These are phyloP conservation scores for Raphicerus campestris DNA, from an alignment of 2,113 vertebrate genomes.

Conservation along the genomic window DNA sequence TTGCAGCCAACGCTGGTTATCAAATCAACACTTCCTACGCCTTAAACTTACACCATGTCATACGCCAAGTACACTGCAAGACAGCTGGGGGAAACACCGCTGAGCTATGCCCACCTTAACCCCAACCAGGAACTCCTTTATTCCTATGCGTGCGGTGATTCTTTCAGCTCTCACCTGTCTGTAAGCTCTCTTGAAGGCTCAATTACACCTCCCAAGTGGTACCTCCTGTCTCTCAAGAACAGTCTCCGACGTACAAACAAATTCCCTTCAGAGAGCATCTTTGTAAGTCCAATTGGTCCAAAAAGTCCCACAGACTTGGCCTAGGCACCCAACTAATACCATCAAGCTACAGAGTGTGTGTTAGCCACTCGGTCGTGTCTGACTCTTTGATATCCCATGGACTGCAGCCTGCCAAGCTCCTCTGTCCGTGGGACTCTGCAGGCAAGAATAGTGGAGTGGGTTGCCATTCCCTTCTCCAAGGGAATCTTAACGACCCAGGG, in stretches of 20 bases:
- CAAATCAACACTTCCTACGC: accelerated
- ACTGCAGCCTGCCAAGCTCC: background rate
- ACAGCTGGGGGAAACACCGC: accelerated
- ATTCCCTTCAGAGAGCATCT: background rate
- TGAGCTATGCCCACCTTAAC: background rate
- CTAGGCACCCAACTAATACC: background rate
- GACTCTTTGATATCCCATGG: accelerated
- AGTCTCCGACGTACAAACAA: background rate
- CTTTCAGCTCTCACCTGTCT: background rate
- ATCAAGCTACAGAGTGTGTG: background rate
- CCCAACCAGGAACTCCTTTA: background rate
- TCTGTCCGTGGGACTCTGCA: background rate
- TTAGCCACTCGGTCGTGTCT: background rate
- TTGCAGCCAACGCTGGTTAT: background rate
- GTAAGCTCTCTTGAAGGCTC: background rate
- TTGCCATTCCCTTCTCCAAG: background rate
- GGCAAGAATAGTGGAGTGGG: background rate
- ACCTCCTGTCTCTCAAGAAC: background rate
- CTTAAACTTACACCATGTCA: background rate
- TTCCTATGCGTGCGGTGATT: accelerated
- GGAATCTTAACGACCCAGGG: background rate
- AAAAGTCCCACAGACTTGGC: background rate
- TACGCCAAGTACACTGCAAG: accelerated
- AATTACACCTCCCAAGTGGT: accelerated
- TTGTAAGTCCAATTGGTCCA: accelerated